Evolutionary conservation across 2,888 invertebrate genomes (phyloP), one percentile per base, ranked within the genome.

Genomic region (Cyclophora albipunctata): DNA sequence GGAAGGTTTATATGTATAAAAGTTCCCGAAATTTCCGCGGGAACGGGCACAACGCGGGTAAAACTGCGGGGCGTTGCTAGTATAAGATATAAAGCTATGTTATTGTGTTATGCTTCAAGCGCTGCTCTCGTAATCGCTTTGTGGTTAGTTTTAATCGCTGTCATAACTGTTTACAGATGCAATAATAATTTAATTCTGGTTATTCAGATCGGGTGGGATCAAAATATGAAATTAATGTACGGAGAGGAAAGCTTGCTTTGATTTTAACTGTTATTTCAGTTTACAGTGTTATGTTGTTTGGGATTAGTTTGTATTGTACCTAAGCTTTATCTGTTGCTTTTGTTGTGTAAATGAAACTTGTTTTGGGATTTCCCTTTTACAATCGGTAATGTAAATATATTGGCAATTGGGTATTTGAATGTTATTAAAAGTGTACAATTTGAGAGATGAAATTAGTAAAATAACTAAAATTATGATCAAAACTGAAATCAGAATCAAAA

Each of bases 101-200:
- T 70, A 72, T 72, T 66, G 64, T 68, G 64, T 69, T 64, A 60
- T 62, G 65, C 66, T 60, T 56, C 56, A 59, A 57, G 20, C 20
- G 20, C 20, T 63, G 61, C 57, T 51, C 54, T 57, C 71, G 66
- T 63, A 65, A 71, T 62, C 66, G 72, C 67, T 67, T 65, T 63
- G 78, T 60, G 85, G 85, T 82, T 79, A 80, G 79, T 83, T 83
- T 81, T 82, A 84, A 85, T 82, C 70, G 74, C 66, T 60, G 72
- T 77, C 81, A 66, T 88, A 86, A 87, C 81, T 73, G 73, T 87
- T 84, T 80, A 85, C 78, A 78, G 75, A 75, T 69, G 80, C 77
- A 81, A 86, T 84, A 85, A 82, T 84, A 84, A 85, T 86, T 85
- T 81, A 75, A 80, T 71, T 80, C 74, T 66, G 71, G 76, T 75